Evolutionary conservation across 2,113 vertebrate genomes (phyloP).

Genomic region (Calidris pygmaea): DNA sequence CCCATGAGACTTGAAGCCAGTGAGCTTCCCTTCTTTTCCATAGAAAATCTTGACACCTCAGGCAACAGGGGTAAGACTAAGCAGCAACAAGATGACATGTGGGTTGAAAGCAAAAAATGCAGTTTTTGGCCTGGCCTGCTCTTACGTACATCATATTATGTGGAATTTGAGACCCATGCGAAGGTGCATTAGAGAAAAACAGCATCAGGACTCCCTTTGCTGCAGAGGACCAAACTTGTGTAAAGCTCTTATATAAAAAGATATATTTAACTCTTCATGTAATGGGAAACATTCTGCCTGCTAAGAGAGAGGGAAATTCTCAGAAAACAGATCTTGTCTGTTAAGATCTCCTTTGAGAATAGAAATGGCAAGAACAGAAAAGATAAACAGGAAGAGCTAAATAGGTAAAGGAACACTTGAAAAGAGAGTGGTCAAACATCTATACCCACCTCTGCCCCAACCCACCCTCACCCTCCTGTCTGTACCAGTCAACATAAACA

Average conservation of each 20-base stretch:
- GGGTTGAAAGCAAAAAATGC: slow-evolving; percentile 11
- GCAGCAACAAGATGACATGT: background rate
- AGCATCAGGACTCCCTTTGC: background rate
- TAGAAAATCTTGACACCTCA: slow-evolving; percentile 16
- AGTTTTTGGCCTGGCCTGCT: background rate
- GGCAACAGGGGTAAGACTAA: background rate
- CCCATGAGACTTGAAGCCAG: background rate
- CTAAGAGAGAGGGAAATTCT: background rate
- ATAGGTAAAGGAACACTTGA: background rate
- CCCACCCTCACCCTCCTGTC: background rate
- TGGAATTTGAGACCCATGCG: background rate
- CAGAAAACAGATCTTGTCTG: background rate
- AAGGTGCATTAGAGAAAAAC: background rate
- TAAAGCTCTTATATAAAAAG: background rate
- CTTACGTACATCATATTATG: background rate
- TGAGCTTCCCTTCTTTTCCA: slow-evolving; percentile 5
- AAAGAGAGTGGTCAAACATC: slow-evolving; percentile 17
- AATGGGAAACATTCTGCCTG: background rate
- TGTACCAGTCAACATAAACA: background rate
- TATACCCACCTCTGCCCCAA: background rate
- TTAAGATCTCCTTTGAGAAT: background rate
- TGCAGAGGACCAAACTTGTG: background rate
- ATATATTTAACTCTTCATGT: background rate
- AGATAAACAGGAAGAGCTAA: slow-evolving; percentile 24
- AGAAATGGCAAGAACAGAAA: background rate